Evolutionary conservation across 2,113 vertebrate genomes (phyloP).

Genomic region (Cercopithecus mona): DNA sequence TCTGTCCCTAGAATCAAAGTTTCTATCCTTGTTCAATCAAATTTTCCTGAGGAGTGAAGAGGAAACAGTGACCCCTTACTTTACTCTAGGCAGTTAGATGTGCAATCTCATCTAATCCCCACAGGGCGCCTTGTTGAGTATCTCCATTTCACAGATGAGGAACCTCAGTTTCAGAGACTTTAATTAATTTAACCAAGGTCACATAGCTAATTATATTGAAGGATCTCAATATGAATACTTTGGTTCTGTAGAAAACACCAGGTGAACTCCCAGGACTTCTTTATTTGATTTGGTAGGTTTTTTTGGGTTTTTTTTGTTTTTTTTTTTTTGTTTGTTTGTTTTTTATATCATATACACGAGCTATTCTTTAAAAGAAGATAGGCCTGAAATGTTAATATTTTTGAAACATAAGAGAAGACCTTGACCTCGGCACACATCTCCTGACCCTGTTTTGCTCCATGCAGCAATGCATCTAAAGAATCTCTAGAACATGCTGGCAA

Average conservation of each 20-base stretch:
- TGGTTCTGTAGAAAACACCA: background rate
- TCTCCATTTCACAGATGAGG: background rate
- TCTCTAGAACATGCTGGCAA: background rate
- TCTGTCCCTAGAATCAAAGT: background rate
- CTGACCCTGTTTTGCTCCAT: background rate
- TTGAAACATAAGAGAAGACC: background rate
- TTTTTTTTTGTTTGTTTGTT: background rate
- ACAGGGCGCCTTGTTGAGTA: background rate
- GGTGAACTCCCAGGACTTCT: background rate
- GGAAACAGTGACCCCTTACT: background rate
- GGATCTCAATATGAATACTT: background rate
- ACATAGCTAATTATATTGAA: background rate
- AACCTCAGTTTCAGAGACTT: background rate
- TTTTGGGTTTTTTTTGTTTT: too few species aligned
- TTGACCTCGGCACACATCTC: background rate
- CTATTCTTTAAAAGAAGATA: background rate
- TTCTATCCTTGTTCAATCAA: background rate
- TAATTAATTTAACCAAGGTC: background rate
- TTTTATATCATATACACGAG: background rate
- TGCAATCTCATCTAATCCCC: background rate
- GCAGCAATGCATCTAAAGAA: background rate
- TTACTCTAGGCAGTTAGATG: background rate
- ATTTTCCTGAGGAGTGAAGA: background rate
- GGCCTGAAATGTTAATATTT: background rate
- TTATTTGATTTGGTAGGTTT: background rate